Evolutionary conservation across 2,888 invertebrate genomes (phyloP).

Genomic region (Sylvicola fuscatus): DNA sequence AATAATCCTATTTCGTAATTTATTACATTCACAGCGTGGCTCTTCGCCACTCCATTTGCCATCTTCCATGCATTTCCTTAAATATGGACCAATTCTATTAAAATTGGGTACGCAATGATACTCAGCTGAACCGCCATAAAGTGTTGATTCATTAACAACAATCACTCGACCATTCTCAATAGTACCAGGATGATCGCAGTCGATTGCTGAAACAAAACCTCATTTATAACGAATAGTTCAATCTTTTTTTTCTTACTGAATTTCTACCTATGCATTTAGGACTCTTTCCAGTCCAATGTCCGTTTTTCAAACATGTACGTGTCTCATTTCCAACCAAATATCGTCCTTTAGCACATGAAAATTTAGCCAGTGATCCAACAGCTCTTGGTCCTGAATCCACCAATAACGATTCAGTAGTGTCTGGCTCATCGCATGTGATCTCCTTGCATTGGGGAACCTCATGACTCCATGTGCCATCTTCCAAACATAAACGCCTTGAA

Average conservation of each 20-base stretch:
- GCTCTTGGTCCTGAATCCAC: conserved; percentile 43
- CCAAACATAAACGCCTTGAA: conserved; percentile 61
- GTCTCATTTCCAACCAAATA: conserved; percentile 60
- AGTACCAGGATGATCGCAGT: conserved; percentile 57
- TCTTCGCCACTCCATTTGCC: conserved; percentile 76
- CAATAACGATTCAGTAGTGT: conserved; percentile 32
- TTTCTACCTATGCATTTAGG: conserved; percentile 63
- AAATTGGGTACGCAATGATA: conserved; percentile 77
- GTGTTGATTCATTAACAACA: conserved; percentile 62
- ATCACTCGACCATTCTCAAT: conserved; percentile 76
- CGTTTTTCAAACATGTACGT: conserved; percentile 50
- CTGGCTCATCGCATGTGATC: conserved; percentile 58
- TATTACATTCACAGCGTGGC: conserved; percentile 54
- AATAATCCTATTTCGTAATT: neutral
- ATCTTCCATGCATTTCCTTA: conserved; percentile 65
- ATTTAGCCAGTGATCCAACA: conserved; percentile 61
- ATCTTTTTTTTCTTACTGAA: neutral
- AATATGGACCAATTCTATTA: conserved; percentile 59
- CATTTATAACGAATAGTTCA: conserved; percentile 1
- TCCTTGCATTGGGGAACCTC: conserved; percentile 65
- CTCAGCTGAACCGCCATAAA: conserved; percentile 67
- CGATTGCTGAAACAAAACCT: conserved; percentile 40
- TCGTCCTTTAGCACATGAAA: conserved; percentile 65
- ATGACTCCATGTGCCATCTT: conserved; percentile 81
- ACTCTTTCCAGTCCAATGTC: conserved; percentile 62